Conservation (phyloP, 2,888 invertebrate species). For the Dasypogon diadema region DNA sequence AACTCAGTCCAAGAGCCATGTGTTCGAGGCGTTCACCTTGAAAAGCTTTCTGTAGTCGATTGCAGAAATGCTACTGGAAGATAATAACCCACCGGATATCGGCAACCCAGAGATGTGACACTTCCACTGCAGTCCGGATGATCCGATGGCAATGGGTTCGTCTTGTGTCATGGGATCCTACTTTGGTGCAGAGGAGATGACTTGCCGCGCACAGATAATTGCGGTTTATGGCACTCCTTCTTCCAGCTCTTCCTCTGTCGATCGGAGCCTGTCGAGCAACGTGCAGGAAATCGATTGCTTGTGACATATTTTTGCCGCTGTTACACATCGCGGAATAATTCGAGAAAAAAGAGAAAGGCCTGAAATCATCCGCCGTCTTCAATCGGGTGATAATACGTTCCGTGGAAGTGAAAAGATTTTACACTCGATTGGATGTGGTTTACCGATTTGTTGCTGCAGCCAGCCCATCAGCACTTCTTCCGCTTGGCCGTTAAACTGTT, state of each 20-base stretch:
- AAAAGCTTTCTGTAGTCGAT: slow-evolving; percentile 22
- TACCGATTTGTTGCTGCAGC: slow-evolving; percentile 10
- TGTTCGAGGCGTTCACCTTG: slow-evolving; percentile 51
- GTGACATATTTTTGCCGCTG: slow-evolving; percentile 22
- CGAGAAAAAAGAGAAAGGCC: slow-evolving; percentile 1
- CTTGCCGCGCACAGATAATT: background rate
- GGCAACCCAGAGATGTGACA: background rate
- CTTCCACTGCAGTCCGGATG: background rate
- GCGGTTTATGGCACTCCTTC: background rate
- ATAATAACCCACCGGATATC: background rate
- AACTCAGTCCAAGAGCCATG: background rate
- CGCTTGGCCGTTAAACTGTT: slow-evolving; percentile 22
- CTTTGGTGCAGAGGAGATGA: background rate
- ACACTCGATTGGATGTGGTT: slow-evolving; percentile 40
- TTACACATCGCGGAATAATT: slow-evolving; percentile 2
- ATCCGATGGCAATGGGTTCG: background rate
- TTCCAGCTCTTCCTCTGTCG: background rate
- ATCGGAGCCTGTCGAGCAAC: background rate
- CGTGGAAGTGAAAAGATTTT: slow-evolving; percentile 37
- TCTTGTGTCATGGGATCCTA: background rate
- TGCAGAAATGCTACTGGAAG: background rate
- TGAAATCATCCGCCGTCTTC: background rate
- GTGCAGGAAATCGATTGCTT: slow-evolving; percentile 31
- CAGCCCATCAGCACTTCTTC: slow-evolving; percentile 5
- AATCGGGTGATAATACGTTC: slow-evolving; percentile 9